Conservation (phyloP, 2,888 invertebrate genomes). For the Capitulum mitella region DNA sequence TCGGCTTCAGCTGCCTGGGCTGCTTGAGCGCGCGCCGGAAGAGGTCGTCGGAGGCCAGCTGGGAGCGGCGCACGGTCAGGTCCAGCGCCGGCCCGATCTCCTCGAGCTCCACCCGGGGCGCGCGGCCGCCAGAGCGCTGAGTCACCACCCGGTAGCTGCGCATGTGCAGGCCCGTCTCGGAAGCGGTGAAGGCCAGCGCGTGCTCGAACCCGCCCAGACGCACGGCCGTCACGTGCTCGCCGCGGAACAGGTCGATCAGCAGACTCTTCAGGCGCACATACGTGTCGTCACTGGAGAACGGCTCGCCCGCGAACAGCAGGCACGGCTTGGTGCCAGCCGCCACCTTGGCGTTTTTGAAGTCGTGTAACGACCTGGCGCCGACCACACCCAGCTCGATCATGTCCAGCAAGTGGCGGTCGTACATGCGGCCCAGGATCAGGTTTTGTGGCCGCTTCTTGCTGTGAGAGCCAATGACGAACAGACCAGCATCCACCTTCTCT, state of each 20-base stretch:
- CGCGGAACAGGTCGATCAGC: constrained; percentile 85
- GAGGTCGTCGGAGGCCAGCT: constrained; percentile 81
- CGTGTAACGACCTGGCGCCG: constrained; percentile 66
- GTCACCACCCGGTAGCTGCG: constrained; percentile 58
- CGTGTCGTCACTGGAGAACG: constrained; percentile 57
- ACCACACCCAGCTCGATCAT: constrained; percentile 94
- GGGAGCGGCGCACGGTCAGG: constrained; percentile 73
- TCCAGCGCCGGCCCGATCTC: constrained; percentile 92
- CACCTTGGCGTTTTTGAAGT: constrained; percentile 71
- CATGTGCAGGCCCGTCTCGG: constrained; percentile 68
- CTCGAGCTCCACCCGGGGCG: constrained; percentile 82
- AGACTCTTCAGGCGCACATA: constrained; percentile 77
- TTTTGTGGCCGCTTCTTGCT: constrained; percentile 94
- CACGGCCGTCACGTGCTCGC: constrained; percentile 69
- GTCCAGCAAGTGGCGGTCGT: constrained; percentile 81
- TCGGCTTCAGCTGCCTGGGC: constrained; percentile 65
- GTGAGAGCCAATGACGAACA: constrained; percentile 85
- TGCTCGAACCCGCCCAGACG: constrained; percentile 90
- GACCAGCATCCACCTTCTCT: constrained; percentile 74
- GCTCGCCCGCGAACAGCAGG: constrained; percentile 81
- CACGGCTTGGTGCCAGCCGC: constrained; percentile 57
- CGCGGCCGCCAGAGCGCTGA: constrained; percentile 83
- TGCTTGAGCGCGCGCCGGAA: constrained; percentile 72
- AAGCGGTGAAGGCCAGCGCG: constrained; percentile 78
- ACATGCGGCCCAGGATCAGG: constrained; percentile 75